Evolutionary conservation across 1,140 invertebrate genomes (phyloP).

Genomic region (Drosophila orena): DNA sequence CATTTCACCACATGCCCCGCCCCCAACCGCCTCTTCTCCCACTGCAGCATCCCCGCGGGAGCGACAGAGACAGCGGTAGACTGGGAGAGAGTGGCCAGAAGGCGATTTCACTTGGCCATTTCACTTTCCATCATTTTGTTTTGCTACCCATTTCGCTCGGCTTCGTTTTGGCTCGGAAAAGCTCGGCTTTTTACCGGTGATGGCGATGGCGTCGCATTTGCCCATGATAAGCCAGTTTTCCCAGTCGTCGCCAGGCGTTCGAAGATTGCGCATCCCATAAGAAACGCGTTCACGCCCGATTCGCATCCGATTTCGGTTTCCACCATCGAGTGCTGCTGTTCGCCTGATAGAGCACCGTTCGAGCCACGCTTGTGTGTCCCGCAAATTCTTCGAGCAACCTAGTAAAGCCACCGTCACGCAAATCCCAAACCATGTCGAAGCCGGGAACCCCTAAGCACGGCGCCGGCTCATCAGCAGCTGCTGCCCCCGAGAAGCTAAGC

Average conservation of each 20-base stretch:
- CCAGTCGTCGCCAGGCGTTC: conserved; percentile 67
- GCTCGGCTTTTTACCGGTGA: conserved; percentile 36
- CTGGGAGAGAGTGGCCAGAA: conserved; percentile 4
- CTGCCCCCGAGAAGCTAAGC: conserved; percentile 66
- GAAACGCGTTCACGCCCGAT: conserved; percentile 21
- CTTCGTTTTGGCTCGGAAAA: conserved; percentile 24
- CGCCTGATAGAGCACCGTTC: conserved; percentile 60
- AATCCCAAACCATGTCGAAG: conserved; percentile 58
- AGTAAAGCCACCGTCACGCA: conserved; percentile 14
- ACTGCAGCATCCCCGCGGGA: conserved; percentile 48
- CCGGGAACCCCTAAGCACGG: conserved; percentile 69
- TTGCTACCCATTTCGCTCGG: conserved; percentile 59
- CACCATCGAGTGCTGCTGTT: conserved; percentile 51
- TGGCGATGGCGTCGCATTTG: conserved; percentile 27
- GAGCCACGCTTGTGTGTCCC: conserved; percentile 66
- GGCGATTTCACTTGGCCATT: conserved; percentile 48
- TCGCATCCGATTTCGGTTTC: conserved; percentile 17
- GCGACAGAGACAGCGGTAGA: background rate
- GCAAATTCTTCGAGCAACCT: conserved; percentile 15
- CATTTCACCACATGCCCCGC: conserved; percentile 39
- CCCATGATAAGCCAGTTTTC: conserved; percentile 55
- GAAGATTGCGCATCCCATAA: conserved; percentile 34
- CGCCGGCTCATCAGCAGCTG: conserved; percentile 27
- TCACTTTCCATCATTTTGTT: conserved; percentile 73
- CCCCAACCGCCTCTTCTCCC: conserved; percentile 26